These are phyloP conservation scores for Lucifuga dentata DNA, from an alignment of 2,113 vertebrate species.

Conservation along the genomic window DNA sequence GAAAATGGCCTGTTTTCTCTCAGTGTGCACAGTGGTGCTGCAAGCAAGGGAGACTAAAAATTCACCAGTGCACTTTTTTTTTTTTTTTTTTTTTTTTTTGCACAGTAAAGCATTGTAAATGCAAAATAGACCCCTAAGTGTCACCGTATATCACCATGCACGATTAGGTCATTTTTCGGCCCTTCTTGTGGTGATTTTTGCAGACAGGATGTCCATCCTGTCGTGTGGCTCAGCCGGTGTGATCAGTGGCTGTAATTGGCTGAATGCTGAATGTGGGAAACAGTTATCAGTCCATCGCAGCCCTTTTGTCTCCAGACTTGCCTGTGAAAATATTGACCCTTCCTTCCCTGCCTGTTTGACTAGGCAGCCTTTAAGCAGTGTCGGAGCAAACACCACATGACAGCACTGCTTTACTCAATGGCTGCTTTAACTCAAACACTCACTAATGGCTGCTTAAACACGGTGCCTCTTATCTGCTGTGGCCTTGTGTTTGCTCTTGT, in stretches of 20 bases:
- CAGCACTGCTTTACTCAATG: constrained; percentile 57
- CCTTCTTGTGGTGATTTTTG: constrained; percentile 19
- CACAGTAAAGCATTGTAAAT: too few species aligned
- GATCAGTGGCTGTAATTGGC: constrained; percentile 21
- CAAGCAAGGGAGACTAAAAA: too few species aligned
- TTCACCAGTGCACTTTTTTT: too few species aligned
- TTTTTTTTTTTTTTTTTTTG: too few species aligned
- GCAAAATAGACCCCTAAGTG: too few species aligned
- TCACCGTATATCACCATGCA: too few species aligned
- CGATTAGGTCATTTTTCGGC: too few species aligned
- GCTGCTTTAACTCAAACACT: constrained; percentile 71
- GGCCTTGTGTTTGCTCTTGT: constrained; percentile 78
- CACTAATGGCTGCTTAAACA: constrained; percentile 76
- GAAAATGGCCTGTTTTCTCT: too few species aligned
- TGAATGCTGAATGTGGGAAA: constrained; percentile 56
- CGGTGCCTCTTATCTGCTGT: constrained; percentile 62
- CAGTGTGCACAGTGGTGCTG: too few species aligned
- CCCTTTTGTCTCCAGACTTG: constrained; percentile 65
- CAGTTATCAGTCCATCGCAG: constrained; percentile 60
- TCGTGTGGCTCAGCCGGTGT: neutral
- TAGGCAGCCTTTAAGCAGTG: constrained; percentile 80
- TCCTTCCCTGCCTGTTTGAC: constrained; percentile 73
- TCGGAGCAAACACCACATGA: constrained; percentile 81
- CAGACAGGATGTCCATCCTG: constrained; percentile 39
- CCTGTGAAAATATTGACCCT: constrained; percentile 86